These are phyloP conservation scores for Patiria miniata DNA, from an alignment of 35 echinoderm and acorn worm genomes.

Conservation along the genomic window DNA sequence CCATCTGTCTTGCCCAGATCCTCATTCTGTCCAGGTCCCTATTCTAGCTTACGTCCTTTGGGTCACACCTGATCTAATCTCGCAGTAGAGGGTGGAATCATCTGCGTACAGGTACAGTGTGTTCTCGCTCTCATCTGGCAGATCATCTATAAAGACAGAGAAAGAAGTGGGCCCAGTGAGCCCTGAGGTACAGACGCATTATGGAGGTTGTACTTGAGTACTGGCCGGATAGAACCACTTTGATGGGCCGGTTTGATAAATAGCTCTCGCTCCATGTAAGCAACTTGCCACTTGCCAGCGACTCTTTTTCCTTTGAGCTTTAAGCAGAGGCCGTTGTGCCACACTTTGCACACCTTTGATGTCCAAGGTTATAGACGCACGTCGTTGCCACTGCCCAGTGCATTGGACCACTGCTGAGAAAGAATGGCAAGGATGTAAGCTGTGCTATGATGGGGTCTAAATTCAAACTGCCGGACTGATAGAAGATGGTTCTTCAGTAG, in stretches of 20 bases:
- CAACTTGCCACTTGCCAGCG: slow-evolving; percentile 17
- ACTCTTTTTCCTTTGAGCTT: slow-evolving; percentile 45
- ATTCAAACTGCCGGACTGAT: slow-evolving; percentile 50
- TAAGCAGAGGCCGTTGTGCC: slow-evolving; percentile 73
- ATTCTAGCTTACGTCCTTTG: slow-evolving; percentile 30
- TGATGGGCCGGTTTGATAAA: slow-evolving; percentile 38
- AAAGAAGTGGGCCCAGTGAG: slow-evolving; percentile 44
- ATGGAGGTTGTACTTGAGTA: slow-evolving; percentile 2
- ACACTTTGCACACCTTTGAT: slow-evolving; percentile 45
- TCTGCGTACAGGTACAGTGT: slow-evolving; percentile 41
- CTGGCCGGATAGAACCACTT: slow-evolving; percentile 47
- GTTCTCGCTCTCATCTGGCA: slow-evolving; percentile 45
- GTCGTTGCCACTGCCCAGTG: slow-evolving; percentile 42
- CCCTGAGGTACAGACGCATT: slow-evolving; percentile 60
- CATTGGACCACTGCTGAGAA: too few relatives aligned
- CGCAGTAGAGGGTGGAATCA: slow-evolving; percentile 23
- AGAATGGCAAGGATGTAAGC: slow-evolving; percentile 58
- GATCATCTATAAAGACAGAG: slow-evolving; percentile 49
- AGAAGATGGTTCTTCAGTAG: slow-evolving; percentile 36
- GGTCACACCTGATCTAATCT: not conserved
- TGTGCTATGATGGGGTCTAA: slow-evolving; percentile 56
- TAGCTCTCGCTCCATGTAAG: slow-evolving; percentile 29
- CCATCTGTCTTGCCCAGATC: not conserved
- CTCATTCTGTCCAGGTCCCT: slow-evolving; percentile 55
- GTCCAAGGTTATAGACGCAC: slow-evolving; percentile 16